Percentiles rank a stretch among this genome's conserved stretches.
Evolutionary conservation across 2,888 invertebrate species (phyloP).

Genomic region (Sabatieria punctata): DNA sequence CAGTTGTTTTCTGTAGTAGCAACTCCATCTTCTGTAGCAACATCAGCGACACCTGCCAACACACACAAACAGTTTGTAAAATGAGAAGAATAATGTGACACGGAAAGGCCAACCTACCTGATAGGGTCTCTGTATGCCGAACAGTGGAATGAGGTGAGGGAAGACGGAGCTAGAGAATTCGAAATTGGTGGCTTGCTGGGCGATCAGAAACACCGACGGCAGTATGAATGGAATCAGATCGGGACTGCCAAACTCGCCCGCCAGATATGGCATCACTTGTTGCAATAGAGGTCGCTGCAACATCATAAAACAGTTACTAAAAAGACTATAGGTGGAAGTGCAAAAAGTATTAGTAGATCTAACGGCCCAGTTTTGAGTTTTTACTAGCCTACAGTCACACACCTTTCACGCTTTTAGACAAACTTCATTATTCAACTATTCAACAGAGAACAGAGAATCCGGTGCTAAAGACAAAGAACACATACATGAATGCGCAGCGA

Average conservation of each 20-base stretch:
- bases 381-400: too few relatives aligned
- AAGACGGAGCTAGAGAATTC: conserved; percentile 65
- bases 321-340: not conserved
- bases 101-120: conserved; percentile 42
- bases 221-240: conserved; percentile 93
- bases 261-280: conserved; percentile 66
- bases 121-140: conserved; percentile 68
- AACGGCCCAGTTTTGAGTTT: conserved; percentile 17
- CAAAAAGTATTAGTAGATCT: too few relatives aligned
- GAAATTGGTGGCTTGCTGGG: conserved; percentile 61
- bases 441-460: too few relatives aligned
- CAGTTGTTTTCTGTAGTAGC: conserved; percentile 67
- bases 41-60: conserved; percentile 59
- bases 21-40: conserved; percentile 90
- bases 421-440: too few relatives aligned
- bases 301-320: conserved; percentile 8
- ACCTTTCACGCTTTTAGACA: too few relatives aligned
- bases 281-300: conserved; percentile 36
- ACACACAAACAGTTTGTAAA: conserved; percentile 13
- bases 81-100: too few relatives aligned
- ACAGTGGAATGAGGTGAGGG: conserved; percentile 68
- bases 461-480: too few relatives aligned
- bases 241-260: conserved; percentile 76
- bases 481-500: too few relatives aligned
- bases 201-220: conserved; percentile 71